A percentile compares a stretch with the other conserved stretches of the same genome.
Conservation (phyloP, 1,140 invertebrate genomes). For the Calephelis nemesis region DNA sequence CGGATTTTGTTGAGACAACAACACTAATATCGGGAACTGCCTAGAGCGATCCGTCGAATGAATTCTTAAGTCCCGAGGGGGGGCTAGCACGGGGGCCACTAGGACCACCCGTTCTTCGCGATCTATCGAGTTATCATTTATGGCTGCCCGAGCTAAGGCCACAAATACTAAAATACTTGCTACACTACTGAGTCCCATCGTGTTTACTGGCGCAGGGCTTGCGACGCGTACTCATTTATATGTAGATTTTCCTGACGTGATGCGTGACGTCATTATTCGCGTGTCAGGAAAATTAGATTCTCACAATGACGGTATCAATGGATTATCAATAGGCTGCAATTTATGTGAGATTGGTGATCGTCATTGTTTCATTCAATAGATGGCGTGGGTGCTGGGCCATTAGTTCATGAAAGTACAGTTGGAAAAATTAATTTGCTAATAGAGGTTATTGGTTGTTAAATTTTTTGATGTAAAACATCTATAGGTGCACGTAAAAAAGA, state of each 20-base stretch:
- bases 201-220: constrained; percentile 64
- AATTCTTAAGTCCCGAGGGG: constrained; percentile 54
- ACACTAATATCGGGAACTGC: constrained; percentile 68
- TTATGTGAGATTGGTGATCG: constrained; percentile 26
- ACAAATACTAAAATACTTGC: constrained; percentile 50
- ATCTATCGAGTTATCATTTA: constrained; percentile 57
- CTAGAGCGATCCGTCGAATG: constrained; percentile 54
- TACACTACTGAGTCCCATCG: constrained; percentile 57
- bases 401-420: constrained; percentile 6
- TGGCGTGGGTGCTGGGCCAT: background rate
- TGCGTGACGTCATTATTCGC: constrained; percentile 50
- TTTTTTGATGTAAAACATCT: too few species aligned
- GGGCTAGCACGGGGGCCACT: constrained; percentile 62
- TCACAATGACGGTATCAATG: constrained; percentile 59
- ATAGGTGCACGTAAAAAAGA: too few species aligned
- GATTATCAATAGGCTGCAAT: constrained; percentile 24
- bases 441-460: too few species aligned
- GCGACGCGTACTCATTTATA: constrained; percentile 68
- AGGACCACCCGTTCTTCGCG: constrained; percentile 55
- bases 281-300: constrained; percentile 46
- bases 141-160: constrained; percentile 40
- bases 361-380: constrained; percentile 17
- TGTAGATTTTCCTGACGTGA: constrained; percentile 48
- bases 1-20: constrained; percentile 50
- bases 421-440: background rate